Evolutionary conservation across 2,113 vertebrate species (phyloP).

Genomic region (Macrotis lagotis): DNA sequence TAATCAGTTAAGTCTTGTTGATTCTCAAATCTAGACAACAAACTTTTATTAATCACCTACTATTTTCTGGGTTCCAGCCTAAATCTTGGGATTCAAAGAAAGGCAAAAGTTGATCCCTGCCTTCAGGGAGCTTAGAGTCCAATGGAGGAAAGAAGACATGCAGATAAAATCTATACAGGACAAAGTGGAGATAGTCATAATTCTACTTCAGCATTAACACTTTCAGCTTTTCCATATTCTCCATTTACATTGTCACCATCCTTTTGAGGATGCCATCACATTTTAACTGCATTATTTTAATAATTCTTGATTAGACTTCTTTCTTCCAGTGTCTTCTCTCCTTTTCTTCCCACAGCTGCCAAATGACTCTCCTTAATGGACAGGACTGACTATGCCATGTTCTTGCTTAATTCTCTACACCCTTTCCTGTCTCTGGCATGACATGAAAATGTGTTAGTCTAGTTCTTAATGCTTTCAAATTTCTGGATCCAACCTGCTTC

Average conservation of each 20-base stretch:
- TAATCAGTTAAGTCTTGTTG: not conserved
- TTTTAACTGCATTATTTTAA: not conserved
- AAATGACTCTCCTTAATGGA: not conserved
- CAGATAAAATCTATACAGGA: not conserved
- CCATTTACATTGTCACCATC: not conserved
- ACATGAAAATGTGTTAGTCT: not conserved
- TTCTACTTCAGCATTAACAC: not conserved
- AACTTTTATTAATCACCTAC: not conserved
- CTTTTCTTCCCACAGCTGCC: not conserved
- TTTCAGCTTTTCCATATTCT: not conserved
- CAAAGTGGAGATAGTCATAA: not conserved
- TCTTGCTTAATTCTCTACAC: not conserved
- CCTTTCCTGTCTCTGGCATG: not conserved
- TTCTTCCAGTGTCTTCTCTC: not conserved
- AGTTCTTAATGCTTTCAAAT: not conserved
- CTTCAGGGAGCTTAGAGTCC: not conserved
- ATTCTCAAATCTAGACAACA: not conserved
- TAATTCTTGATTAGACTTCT: not conserved
- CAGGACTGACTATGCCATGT: not conserved
- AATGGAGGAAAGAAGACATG: not conserved
- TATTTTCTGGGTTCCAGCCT: not conserved
- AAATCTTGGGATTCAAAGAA: not conserved
- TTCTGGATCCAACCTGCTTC: not conserved
- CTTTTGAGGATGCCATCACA: not conserved
- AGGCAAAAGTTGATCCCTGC: not conserved